Evolutionary conservation across 1,140 invertebrate species (phyloP).

Genomic region (Meloidogyne floridensis): DNA sequence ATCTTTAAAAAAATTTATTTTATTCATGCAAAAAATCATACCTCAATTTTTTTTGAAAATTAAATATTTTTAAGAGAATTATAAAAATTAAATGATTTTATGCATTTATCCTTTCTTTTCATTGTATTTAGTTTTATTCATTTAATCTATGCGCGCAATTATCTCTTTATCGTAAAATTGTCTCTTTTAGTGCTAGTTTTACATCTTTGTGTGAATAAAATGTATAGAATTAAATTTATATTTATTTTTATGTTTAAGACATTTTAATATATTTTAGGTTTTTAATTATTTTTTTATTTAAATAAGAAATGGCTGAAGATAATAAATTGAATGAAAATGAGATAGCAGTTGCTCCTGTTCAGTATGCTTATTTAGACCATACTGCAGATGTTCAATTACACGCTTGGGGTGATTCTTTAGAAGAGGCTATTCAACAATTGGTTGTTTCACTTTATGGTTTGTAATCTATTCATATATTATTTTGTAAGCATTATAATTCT

Average conservation of each 20-base stretch:
- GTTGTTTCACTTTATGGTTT: conserved; percentile 92
- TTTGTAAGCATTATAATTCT: conserved; percentile 53
- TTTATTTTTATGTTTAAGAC: not conserved
- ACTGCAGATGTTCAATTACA: conserved; percentile 95
- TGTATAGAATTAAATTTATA: not conserved
- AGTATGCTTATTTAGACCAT: conserved; percentile 79
- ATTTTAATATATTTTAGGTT: not conserved
- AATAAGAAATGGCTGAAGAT: not conserved
- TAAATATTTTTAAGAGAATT: not conserved
- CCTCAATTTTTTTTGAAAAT: not conserved
- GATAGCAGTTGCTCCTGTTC: not conserved
- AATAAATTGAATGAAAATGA: conserved; percentile 4
- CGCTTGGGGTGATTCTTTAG: conserved; percentile 83
- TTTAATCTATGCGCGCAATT: not conserved
- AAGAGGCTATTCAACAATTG: conserved; percentile 91
- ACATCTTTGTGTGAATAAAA: conserved; percentile 1
- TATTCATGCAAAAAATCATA: not conserved
- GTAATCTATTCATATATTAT: conserved; percentile 67
- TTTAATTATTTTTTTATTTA: not conserved
- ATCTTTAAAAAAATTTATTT: not conserved
- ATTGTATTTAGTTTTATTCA: not conserved
- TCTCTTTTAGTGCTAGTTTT: not conserved
- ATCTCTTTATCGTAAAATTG: not conserved
- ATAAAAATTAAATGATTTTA: not conserved
- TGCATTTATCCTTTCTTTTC: not conserved